Conservation (phyloP, 2,888 invertebrate genomes). For the Caenorhabditis macrosperma region DNA sequence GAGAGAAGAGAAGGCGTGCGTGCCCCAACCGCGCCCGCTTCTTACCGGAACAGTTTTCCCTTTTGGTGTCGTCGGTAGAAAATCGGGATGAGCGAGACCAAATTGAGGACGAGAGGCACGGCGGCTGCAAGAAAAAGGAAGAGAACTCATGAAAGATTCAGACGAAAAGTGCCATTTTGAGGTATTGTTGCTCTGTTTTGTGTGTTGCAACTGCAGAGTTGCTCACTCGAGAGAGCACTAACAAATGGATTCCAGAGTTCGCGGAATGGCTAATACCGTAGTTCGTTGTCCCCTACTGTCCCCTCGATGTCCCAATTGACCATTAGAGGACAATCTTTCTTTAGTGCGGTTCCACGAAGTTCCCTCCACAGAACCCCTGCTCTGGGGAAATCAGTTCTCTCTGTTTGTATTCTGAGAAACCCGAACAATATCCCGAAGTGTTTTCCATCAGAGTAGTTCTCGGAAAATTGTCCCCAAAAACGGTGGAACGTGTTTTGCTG, state of each 20-base stretch:
- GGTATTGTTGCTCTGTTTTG: conserved; percentile 9
- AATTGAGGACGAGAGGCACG: conserved; percentile 65
- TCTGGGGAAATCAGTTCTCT: too few relatives aligned
- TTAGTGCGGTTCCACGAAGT: too few relatives aligned
- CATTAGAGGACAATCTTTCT: too few relatives aligned
- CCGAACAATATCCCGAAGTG: too few relatives aligned
- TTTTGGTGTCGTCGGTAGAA: conserved; percentile 45
- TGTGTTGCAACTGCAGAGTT: conserved; percentile 12
- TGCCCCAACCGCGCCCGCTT: background rate
- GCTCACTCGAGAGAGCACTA: background rate
- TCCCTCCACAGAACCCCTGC: too few relatives aligned
- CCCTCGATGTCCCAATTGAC: too few relatives aligned
- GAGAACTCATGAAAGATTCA: conserved; percentile 44
- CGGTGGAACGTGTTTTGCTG: too few relatives aligned
- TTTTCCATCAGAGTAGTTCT: too few relatives aligned
- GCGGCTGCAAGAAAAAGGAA: conserved; percentile 66
- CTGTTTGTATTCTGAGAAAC: too few relatives aligned
- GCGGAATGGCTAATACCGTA: background rate
- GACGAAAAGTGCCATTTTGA: conserved; percentile 13
- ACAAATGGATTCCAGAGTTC: background rate
- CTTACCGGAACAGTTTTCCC: conserved; percentile 33
- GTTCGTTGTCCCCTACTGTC: too few relatives aligned
- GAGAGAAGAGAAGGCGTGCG: background rate
- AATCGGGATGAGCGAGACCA: conserved; percentile 62
- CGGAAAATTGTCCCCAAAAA: too few relatives aligned